These are phyloP conservation scores for Morus bassanus DNA, from an alignment of 2,797 vertebrate genomes.

Conservation along the genomic window DNA sequence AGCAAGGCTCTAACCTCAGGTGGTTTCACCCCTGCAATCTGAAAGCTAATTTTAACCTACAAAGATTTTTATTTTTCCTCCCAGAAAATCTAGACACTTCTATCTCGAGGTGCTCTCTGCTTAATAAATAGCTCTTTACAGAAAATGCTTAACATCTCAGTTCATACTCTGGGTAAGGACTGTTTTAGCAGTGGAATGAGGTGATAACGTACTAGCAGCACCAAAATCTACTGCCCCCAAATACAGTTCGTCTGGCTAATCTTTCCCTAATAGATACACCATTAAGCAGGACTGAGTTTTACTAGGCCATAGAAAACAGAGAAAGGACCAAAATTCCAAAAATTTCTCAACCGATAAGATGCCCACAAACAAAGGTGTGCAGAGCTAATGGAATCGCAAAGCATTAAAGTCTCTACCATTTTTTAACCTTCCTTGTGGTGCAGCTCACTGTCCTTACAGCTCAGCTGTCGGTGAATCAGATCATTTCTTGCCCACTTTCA, in stretches of 20 bases:
- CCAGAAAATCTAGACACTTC: not conserved
- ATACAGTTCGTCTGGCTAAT: not conserved
- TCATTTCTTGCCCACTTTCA: not conserved
- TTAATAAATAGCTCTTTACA: conserved; percentile 21
- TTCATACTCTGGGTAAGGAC: not conserved
- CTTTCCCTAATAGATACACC: rapidly evolving
- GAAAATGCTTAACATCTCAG: conserved; percentile 4
- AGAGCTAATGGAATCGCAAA: not conserved
- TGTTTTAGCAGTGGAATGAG: not conserved
- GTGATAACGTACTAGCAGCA: not conserved
- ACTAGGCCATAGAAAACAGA: not conserved
- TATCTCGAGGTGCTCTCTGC: not conserved
- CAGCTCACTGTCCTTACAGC: not conserved
- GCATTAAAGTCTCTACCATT: not conserved
- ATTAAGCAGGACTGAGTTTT: not conserved
- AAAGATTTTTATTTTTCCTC: not conserved
- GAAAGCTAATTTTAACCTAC: conserved; percentile 8
- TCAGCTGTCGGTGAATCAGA: not conserved
- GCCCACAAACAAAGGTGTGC: not conserved
- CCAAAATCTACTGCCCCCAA: not conserved
- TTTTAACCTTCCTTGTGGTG: not conserved
- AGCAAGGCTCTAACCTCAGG: not conserved
- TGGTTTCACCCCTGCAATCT: not conserved
- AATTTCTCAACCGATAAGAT: not conserved
- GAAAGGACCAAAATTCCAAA: not conserved